These are phyloP conservation scores for Mycalesis mineus DNA, from an alignment of 2,888 invertebrate species.

Conservation along the genomic window DNA sequence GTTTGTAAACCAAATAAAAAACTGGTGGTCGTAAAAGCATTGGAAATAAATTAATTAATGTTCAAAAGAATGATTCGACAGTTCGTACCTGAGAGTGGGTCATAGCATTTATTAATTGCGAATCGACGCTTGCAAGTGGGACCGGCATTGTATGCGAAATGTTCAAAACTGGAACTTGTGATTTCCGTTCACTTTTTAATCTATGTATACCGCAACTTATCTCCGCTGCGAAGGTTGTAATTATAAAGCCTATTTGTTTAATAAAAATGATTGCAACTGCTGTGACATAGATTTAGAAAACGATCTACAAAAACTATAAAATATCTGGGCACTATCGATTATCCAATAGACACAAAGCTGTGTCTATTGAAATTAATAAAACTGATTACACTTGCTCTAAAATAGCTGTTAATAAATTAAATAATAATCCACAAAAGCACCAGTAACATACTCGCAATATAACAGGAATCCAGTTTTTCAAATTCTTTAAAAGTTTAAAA, in stretches of 20 bases:
- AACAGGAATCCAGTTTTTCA: no score
- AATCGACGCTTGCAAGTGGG: conserved; percentile 66
- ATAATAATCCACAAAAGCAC: no score
- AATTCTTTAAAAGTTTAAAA: no score
- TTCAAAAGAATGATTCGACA: conserved; percentile 60
- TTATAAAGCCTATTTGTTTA: conserved; percentile 9
- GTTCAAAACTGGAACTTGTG: conserved; percentile 53
- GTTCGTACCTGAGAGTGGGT: conserved; percentile 59
- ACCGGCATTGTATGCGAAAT: conserved; percentile 65
- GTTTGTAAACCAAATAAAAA: conserved; percentile 3
- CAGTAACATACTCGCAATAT: no score
- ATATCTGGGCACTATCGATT: no score
- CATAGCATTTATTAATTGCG: conserved; percentile 70
- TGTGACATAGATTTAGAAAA: no score
- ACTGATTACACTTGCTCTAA: no score
- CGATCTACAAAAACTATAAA: no score
- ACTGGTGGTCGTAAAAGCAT: conserved; percentile 34
- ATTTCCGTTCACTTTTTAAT: conserved; percentile 67
- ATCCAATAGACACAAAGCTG: no score
- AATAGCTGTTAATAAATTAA: no score
- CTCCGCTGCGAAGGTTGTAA: conserved; percentile 21
- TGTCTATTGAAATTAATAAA: no score
- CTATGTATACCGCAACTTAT: conserved; percentile 45
- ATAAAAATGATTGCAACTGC: neutral
- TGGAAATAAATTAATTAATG: conserved; percentile 57